Base-by-base conservation (phyloP, 2,888 invertebrate species). In the Panopea generosa region DNA sequence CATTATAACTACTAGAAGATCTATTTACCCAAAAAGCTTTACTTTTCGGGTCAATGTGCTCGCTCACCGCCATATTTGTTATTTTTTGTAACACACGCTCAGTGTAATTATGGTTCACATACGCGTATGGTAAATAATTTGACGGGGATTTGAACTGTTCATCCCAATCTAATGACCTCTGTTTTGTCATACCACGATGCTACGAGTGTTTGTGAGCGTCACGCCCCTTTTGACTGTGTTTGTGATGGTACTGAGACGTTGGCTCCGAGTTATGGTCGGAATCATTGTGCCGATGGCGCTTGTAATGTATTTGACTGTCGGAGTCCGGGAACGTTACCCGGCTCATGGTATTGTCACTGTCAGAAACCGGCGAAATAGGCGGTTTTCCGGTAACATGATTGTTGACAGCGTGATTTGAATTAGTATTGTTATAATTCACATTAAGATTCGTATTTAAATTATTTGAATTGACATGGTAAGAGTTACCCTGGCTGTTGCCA, bases 201-300 rank as follows among this genome's bases (percentile, higher is more conserved):
- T 79, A 70, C 52, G 85, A 79, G 71, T 84, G 78, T 71, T 86
- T 84, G 52, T 82, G 82, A 2, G 83, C 72, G 56, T 83, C 84
- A 33, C 78, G 80, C 26, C 83, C 74, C 45, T 72, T 75, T 26
- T 74, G 73, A 47, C 80, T 82, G 65, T 86, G 85, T 57, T 86
- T 85, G 60, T 84, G 84, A 33, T 83, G 81, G 27, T 71, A 70
- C 50, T 82, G 71, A 33, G 81, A 74, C 2, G 87, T 85, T 6
- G 90, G 88, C 62, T 90, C 90, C 0, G 90, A 90, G 70, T 89
- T 87, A 50, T 90, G 89, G 73, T 90, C 89, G 0, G 88, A 87
- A 66, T 90, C 90, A 78, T 85, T 82, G 9, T 79, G 78, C 22
- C 82, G 73, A 16, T 62, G 67, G 56, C 75, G 77, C 47, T 77